Evolutionary conservation across 2,888 invertebrate genomes (phyloP).

Genomic region (Scrobipalpa costella): DNA sequence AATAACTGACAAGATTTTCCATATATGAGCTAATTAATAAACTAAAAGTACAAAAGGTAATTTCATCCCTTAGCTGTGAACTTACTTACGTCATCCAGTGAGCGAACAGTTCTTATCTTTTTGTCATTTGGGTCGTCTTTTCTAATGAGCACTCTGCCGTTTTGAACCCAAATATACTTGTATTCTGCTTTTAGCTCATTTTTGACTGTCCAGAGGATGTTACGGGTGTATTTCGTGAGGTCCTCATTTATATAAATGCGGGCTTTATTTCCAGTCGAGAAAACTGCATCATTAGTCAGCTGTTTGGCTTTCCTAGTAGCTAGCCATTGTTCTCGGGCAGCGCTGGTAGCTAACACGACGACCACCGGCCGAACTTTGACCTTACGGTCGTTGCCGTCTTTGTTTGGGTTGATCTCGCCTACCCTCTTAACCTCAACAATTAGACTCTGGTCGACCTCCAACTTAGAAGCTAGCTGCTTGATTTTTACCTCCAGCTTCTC

Average conservation of each 20-base stretch:
- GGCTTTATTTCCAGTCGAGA: constrained; percentile 1
- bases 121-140: constrained; percentile 13
- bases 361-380: too few species aligned
- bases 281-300: constrained; percentile 3
- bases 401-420: too few species aligned
- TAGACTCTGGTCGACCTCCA: too few species aligned
- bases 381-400: too few species aligned
- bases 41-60: too few species aligned
- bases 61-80: too few species aligned
- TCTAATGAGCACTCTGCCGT: constrained; percentile 16
- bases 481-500: too few species aligned
- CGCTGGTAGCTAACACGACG: too few species aligned
- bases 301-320: neutral
- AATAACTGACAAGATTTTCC: too few species aligned
- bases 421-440: too few species aligned
- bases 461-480: too few species aligned
- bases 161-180: constrained; percentile 25
- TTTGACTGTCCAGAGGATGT: constrained; percentile 18
- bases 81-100: neutral
- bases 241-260: constrained; percentile 21
- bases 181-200: constrained; percentile 11
- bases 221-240: constrained; percentile 20
- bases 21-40: too few species aligned
- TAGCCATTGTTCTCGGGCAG: constrained; percentile 1
- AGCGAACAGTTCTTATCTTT: constrained; percentile 16